Base-by-base conservation (phyloP, 2,888 invertebrate genomes). In the Timandra comae region DNA sequence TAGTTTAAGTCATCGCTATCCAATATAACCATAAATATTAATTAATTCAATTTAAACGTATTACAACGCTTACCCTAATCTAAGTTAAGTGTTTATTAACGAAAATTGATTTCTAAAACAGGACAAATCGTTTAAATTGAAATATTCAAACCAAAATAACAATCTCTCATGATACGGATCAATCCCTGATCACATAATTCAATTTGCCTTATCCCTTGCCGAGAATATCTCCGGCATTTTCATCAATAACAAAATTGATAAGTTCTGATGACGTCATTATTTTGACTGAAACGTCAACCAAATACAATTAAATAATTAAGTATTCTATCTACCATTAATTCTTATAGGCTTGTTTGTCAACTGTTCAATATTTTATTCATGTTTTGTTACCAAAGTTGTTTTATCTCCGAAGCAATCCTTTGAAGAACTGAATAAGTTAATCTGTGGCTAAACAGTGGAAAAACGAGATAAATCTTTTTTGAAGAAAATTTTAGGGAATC, bases 201-300 rank as follows among this genome's bases (percentile, higher is more conserved):
- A 73, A 75, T 73, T 73, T 68, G 50, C 61, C 59, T 70, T 65
- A 76, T 68, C 73, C 74, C 58, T 67, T 63, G 47, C 63, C 52
- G 57, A 68, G 75, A 74, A 74, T 68, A 60, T 59, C 57, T 56
- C 58, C 62, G 29, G 60, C 66, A 67, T 72, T 66, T 64, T 63
- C 59, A 46, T 45, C 53, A 63, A 72, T 73, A 67, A 69, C 59
- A 63, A 60, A 67, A 72, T 73, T 72, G 68, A 67, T 70, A 70
- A 72, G 69, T 70, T 66, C 51, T 52, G 65, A 65, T 68, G 64
- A 63, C 57, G 59, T 49, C 42, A 62, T 68, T 63, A 73, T 62
- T 64, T 16, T 16, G 16, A 16, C 16, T 5, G 6, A 6, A 16
- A 16, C 16, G 6, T 16, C 16, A 16, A 16, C 4, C 6, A 5